These are phyloP conservation scores for Australoheros scitulus DNA, from an alignment of 2,113 vertebrate genomes.

Conservation along the genomic window DNA sequence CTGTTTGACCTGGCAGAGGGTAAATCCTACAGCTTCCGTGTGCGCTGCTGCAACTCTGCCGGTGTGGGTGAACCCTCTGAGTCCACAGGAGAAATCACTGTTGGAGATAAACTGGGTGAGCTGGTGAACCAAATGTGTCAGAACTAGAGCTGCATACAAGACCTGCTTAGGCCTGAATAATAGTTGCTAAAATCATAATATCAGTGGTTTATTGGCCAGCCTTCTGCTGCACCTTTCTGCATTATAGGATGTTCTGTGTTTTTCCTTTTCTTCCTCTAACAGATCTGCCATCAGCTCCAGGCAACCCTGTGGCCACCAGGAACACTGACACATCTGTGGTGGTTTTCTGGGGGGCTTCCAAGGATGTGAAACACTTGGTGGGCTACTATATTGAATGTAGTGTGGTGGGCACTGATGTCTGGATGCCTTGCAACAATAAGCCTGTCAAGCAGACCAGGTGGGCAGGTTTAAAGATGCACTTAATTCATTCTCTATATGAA, in stretches of 20 bases:
- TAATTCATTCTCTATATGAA: not conserved
- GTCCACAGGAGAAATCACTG: conserved; percentile 85
- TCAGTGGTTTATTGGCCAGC: not conserved
- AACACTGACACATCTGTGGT: conserved; percentile 93
- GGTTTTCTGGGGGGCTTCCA: conserved; percentile 87
- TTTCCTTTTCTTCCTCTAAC: not conserved
- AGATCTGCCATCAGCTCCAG: conserved; percentile 91
- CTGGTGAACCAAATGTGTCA: not conserved
- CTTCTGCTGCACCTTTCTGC: not conserved
- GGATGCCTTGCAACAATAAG: conserved; percentile 97
- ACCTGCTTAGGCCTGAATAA: not conserved
- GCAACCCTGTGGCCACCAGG: conserved; percentile 84
- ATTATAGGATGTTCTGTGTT: not conserved
- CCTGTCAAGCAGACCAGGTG: conserved; percentile 93
- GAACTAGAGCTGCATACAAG: not conserved
- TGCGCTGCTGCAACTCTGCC: conserved; percentile 95
- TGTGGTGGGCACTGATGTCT: conserved; percentile 86
- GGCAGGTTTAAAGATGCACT: not conserved
- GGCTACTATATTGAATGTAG: conserved; percentile 95
- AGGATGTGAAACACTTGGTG: conserved; percentile 86
- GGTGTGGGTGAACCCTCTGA: conserved; percentile 89
- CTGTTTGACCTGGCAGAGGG: conserved; percentile 95
- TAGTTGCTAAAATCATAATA: not conserved
- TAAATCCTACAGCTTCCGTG: conserved; percentile 93
- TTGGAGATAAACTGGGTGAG: conserved; percentile 94